Conservation (phyloP, 2,797 vertebrate species). For the Fistularia commersonii region DNA sequence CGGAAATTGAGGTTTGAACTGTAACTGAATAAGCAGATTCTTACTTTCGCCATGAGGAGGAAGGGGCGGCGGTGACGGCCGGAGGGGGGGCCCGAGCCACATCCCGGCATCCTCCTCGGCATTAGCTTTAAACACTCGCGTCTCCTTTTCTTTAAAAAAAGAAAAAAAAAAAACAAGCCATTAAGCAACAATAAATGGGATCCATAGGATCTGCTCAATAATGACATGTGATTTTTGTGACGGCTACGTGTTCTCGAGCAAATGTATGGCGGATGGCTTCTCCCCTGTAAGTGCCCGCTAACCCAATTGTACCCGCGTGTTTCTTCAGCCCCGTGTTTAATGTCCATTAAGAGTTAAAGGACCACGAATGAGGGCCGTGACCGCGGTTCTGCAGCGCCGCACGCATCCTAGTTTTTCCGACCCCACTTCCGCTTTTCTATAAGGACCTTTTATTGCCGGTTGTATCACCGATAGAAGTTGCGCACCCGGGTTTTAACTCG, state of each 20-base stretch:
- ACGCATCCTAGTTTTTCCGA: no score
- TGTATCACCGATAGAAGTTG: constrained; percentile 59
- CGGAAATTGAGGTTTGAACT: constrained; percentile 62
- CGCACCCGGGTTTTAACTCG: no score
- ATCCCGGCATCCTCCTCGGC: constrained; percentile 32
- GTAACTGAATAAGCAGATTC: constrained; percentile 64
- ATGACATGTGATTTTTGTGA: constrained; percentile 73
- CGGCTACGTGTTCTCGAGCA: constrained; percentile 76
- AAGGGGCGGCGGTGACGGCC: constrained; percentile 14
- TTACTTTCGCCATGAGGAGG: constrained; percentile 35
- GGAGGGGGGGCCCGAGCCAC: constrained; percentile 8
- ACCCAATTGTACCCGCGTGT: constrained; percentile 71
- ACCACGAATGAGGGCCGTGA: constrained; percentile 55
- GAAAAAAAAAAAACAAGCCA: constrained; percentile 38
- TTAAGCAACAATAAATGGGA: constrained; percentile 66
- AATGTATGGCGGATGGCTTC: constrained; percentile 66
- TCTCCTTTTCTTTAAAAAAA: constrained; percentile 22
- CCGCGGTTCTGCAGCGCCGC: constrained; percentile 42
- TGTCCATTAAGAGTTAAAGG: constrained; percentile 72
- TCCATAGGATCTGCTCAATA: constrained; percentile 68
- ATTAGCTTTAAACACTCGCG: constrained; percentile 55
- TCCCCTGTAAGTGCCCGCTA: constrained; percentile 74
- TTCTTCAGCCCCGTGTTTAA: constrained; percentile 71
- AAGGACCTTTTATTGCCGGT: constrained; percentile 49
- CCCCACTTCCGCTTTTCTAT: constrained; percentile 17